A percentile compares a stretch with the other conserved stretches of the same genome.
phyloP scores from a whole-genome alignment of 2,113 vertebrate species.

The Pachypanchax playfairii region DNA sequence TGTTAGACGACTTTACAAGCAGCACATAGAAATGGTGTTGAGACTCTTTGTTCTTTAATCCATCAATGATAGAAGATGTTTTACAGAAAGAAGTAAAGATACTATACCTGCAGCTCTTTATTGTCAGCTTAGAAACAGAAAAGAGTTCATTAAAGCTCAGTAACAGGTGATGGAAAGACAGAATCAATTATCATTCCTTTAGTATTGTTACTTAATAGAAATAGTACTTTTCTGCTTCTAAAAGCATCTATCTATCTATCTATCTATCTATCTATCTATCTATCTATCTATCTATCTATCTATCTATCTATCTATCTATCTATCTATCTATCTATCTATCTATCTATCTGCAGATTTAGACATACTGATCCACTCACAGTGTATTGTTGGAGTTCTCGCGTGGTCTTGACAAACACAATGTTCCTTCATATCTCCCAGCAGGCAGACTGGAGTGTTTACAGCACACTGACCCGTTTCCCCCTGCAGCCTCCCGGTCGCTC shows the following conservation, averaged over 20 bases:
- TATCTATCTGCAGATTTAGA: background rate
- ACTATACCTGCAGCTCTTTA: slow-evolving; percentile 69
- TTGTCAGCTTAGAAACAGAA: slow-evolving; percentile 69
- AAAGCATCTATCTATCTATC: no score
- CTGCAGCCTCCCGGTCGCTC: slow-evolving; percentile 19
- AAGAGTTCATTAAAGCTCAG: slow-evolving; percentile 31
- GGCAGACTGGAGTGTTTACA: slow-evolving; percentile 65
- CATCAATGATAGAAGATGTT: background rate
- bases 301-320: no score
- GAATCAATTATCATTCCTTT: background rate
- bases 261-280: no score
- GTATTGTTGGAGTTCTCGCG: slow-evolving; percentile 60
- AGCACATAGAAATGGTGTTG: background rate
- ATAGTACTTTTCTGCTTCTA: no score
- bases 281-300: no score
- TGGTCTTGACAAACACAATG: slow-evolving; percentile 34
- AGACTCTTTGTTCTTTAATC: background rate
- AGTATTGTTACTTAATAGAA: no score
- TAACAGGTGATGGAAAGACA: slow-evolving; percentile 9
- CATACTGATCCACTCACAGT: slow-evolving; percentile 65
- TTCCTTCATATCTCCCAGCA: slow-evolving; percentile 29
- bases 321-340: no score
- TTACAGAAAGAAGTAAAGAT: slow-evolving; percentile 2
- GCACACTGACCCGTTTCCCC: slow-evolving; percentile 16
- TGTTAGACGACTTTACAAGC: background rate